A percentile compares a stretch with the other conserved stretches of the same genome.
Conservation (phyloP, 2,797 vertebrate species). For the Allobates femoralis region DNA sequence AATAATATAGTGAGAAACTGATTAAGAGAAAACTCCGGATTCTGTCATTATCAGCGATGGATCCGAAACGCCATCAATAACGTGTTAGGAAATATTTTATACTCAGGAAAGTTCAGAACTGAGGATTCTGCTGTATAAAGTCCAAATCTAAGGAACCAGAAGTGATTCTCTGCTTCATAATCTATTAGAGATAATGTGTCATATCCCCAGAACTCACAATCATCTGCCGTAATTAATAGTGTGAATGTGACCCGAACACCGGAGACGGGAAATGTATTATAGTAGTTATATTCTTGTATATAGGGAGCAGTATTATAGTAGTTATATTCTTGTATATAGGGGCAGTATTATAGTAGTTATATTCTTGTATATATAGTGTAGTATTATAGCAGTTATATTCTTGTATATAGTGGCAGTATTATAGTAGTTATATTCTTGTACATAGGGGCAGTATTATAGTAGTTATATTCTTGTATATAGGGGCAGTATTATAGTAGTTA, state of each 20-base stretch:
- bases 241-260: neutral
- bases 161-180: neutral
- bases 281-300: neutral
- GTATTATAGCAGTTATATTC: neutral
- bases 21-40: too few relatives aligned
- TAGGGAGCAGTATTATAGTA: neutral
- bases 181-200: neutral
- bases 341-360: neutral
- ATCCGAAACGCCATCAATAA: too few relatives aligned
- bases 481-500: neutral
- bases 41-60: too few relatives aligned
- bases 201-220: neutral
- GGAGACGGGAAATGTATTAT: neutral
- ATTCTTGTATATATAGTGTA: neutral
- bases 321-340: neutral
- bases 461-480: conserved; percentile 1
- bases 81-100: too few relatives aligned
- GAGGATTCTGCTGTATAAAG: too few relatives aligned
- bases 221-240: neutral
- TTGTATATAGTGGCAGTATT: neutral
- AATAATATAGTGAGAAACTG: too few relatives aligned
- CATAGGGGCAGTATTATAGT: neutral
- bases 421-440: neutral
- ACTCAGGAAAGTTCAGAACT: too few relatives aligned
- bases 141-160: neutral